These are phyloP conservation scores for Lucilia cuprina DNA, from an alignment of 1,140 invertebrate species.

Conservation along the genomic window DNA sequence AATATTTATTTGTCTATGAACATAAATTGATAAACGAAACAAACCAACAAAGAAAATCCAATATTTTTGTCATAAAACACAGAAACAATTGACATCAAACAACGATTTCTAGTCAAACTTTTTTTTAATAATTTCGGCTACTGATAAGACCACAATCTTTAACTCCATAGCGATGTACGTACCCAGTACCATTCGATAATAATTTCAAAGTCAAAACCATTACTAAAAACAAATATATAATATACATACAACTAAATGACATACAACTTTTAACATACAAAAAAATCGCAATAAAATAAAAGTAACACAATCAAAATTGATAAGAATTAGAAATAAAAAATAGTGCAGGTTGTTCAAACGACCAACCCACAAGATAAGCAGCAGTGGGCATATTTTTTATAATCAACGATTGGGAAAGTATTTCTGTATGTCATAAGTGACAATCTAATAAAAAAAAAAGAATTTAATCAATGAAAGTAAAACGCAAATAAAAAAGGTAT, in stretches of 20 bases:
- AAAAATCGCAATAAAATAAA: not conserved
- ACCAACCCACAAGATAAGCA: not conserved
- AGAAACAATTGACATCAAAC: not conserved
- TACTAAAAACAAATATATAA: no score
- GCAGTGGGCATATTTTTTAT: not conserved
- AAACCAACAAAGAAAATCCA: not conserved
- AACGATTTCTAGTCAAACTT: not conserved
- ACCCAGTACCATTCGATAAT: not conserved
- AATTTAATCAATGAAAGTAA: no score
- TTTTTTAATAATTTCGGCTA: not conserved
- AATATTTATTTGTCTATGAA: no score
- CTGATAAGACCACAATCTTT: not conserved
- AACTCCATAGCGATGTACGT: not conserved
- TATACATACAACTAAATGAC: not conserved
- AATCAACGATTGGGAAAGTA: not conserved
- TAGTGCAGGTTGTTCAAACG: not conserved
- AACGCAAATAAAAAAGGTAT: no score
- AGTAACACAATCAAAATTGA: not conserved
- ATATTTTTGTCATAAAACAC: not conserved
- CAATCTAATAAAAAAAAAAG: no score
- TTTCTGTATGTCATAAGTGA: no score
- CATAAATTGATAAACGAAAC: not conserved
- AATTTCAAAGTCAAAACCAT: not conserved
- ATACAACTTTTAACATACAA: not conserved
- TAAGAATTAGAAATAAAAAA: not conserved